These are phyloP conservation scores for Phrynosoma blainvillii DNA, from an alignment of 2,113 vertebrate genomes.

Conservation along the genomic window DNA sequence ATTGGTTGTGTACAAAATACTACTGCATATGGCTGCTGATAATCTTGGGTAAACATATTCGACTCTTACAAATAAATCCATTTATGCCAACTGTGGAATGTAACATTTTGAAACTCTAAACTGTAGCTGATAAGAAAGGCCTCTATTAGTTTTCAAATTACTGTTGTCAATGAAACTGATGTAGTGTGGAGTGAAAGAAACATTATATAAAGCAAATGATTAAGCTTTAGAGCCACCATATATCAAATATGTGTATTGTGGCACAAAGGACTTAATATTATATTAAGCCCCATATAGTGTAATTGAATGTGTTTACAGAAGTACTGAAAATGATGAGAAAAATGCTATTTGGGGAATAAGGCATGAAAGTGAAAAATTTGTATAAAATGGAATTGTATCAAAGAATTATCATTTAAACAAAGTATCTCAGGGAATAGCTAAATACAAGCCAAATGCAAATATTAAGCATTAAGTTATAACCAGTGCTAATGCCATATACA, in stretches of 20 bases:
- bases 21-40: slow-evolving; percentile 23
- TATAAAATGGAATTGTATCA: slow-evolving; percentile 26
- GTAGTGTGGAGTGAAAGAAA: slow-evolving; percentile 34
- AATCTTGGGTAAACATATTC: slow-evolving; percentile 35
- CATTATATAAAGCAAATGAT: slow-evolving; percentile 12
- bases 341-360: slow-evolving; percentile 32
- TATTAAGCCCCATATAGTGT: slow-evolving; percentile 19
- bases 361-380: slow-evolving; percentile 31
- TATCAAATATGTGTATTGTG: slow-evolving; percentile 36
- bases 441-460: slow-evolving; percentile 12
- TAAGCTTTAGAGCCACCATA: slow-evolving; percentile 35
- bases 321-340: slow-evolving; percentile 44
- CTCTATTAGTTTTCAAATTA: slow-evolving; percentile 38
- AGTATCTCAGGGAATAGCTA: background rate
- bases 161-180: slow-evolving; percentile 32
- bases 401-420: slow-evolving; percentile 30
- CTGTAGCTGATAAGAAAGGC: slow-evolving; percentile 12
- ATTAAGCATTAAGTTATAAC: slow-evolving; percentile 13
- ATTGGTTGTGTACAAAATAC: background rate
- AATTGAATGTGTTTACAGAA: slow-evolving; percentile 43
- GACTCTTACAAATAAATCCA: slow-evolving; percentile 20
- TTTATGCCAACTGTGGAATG: slow-evolving; percentile 16
- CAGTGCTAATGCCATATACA: background rate
- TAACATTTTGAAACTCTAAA: slow-evolving; percentile 30
- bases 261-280: slow-evolving; percentile 35